Base-by-base conservation (phyloP, 2,797 vertebrate genomes). In the Anguilla marmorata region DNA sequence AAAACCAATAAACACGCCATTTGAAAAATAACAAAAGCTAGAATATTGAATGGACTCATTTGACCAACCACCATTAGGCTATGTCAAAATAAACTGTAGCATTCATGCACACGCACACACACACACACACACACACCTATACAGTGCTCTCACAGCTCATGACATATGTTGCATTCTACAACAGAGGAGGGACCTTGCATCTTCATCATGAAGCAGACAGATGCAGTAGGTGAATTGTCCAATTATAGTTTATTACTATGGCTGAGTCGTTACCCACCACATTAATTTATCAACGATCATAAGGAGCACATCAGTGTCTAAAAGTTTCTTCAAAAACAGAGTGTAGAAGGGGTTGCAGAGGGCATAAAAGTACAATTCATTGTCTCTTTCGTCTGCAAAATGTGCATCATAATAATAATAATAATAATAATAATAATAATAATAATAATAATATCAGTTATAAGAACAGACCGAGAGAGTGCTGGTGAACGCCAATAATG, bases 231-330 rank as follows among this genome's bases (percentile, higher is more conserved):
- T 86, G 76, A 88, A 89, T 54, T 84, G 30, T 63, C 86, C 79
- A 69, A 87, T 86, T 88, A 84, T 58, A 50, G 87, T 82, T 87
- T 52, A 89, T 86, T 45, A 66, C 66, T 80, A 86, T 66, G 84
- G 37, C 50, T 48, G 66, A 85, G 33, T 82, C 37, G 87, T 89
- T 88, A 89, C 86, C 66, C 50, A 87, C 74, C n/a, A 1, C 16
- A 60, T 88, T 79, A 33, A 72, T 89, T 88, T 24, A 90, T 86
- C 45, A 87, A 85, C 89, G 37, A 86, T 86, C n/a, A 58, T 72
- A 86, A 56, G 41, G 58, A 80, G 63, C 72, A 84, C 76, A 72
- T 14, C 5, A 80, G 37, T 85, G 27, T 87, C 86, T 80, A 5
- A 11, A 88, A 87, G 74, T 74, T 54, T 82, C 27, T 7, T 4